Base-by-base conservation (phyloP, 2,797 vertebrate species). In the Eremophila alpestris region DNA sequence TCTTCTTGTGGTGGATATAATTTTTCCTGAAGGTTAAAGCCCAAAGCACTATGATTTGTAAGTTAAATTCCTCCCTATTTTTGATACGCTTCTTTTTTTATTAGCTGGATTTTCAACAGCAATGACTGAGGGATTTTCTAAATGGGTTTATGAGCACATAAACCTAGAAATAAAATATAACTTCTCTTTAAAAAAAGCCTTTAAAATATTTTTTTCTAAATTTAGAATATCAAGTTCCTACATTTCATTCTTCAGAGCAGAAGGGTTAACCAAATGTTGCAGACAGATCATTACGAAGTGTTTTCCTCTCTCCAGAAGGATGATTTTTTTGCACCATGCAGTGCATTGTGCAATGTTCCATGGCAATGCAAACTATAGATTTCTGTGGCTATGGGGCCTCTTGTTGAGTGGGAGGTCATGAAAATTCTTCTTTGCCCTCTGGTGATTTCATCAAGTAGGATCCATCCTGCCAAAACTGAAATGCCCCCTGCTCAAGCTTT, bases 1-100 rank as follows among this genome's bases (percentile, higher is more conserved):
- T 85, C 87, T 76, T 95, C 74, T 93, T 46, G 59, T 92, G 38
- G 27, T 13, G 9, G 60, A 75, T 92, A 80, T 36, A 86, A 80
- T 87, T 95, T 94, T 95, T 93, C 87, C 58, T 90, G 93, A 96
- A 96, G 65, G 81, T 94, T 96, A 92, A 94, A 95, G 59, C 60
- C 81, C 87, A 79, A 95, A 90, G 49, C 55, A 58, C 38, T 83
- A 32, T 38, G 43, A 86, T 91, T 94, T 95, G 26, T 86, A 92
- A 91, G 41, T 64, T 87, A 94, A 96, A 79, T 87, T 92, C 56
- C 74, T 95, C 75, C 29, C 55, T 94, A 36, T 90, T 97, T 94
- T 96, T 91, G 5, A 29, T 91, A 32, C 70, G 36, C 24, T 95
- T 89, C 65, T 87, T 67, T 81, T 91, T 94, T 87, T 38, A 69